Evolutionary conservation across 2,113 vertebrate species (phyloP), one percentile per base, ranked within the genome.

Genomic region (Xerus inauris): DNA sequence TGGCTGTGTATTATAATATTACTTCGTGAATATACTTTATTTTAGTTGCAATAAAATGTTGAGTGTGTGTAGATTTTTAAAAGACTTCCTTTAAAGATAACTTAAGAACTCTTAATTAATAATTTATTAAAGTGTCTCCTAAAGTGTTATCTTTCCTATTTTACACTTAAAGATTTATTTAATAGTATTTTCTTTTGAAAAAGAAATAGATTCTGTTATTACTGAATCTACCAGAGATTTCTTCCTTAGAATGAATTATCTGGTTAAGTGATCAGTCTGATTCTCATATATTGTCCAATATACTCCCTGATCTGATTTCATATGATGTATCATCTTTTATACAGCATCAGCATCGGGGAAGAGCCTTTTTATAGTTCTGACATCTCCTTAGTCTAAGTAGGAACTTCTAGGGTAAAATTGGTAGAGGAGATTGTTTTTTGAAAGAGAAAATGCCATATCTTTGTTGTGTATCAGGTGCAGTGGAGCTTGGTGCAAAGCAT

Each of bases 381-480:
- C 17, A 30, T 79, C 24, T 92, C n/a, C 20, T 75, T 62, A 92
- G 20, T 49, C 38, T 64, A 62, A 38, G 45, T 92, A 82, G 85
- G 73, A 11, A 42, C 54, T 90, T 49, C 62, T 89, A 71, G 32
- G 80, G 57, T 95, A 47, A 93, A 28, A 88, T 79, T 89, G 69
- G 40, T 77, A 88, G 84, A 95, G 77, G 71, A 92, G 67, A 71
- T 91, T 96, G 65, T 83, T 80, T 81, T 83, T 95, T 94, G 67
- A 76, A 97, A 94, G 82, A 91, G 94, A 80, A 96, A 97, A 79
- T 94, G 80, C 51, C 40, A 45, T 73, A 71, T 47, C 35, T 35
- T 93, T 91, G 24, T 47, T 95, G 13, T 76, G 5, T 95, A 76
- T 72, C 62, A 67, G 35, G 59, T 85, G 32, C n/a, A 35, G 2